A percentile compares a stretch with the other conserved stretches of the same genome.
Conservation (phyloP, 2,797 vertebrate species). For the Darevskia mixta region DNA sequence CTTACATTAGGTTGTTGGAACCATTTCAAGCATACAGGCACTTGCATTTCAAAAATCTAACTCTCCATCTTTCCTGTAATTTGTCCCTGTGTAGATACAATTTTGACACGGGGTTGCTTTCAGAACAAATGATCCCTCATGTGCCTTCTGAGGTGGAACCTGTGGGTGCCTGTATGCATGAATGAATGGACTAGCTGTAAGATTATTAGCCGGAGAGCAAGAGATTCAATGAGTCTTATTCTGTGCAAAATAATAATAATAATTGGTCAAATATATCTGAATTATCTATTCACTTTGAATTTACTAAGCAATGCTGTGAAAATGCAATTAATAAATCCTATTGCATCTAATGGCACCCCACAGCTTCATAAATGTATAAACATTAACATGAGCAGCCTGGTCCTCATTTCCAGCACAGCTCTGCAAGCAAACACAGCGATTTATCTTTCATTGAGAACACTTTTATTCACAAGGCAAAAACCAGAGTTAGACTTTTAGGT, state of each 20-base stretch:
- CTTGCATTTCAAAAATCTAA: neutral
- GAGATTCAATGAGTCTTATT: constrained; percentile 48
- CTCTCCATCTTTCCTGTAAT: neutral
- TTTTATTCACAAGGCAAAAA: constrained; percentile 79
- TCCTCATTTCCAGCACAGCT: constrained; percentile 60
- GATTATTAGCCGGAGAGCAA: constrained; percentile 40
- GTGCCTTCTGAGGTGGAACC: neutral
- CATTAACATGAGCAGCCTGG: constrained; percentile 51
- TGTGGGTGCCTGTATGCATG: neutral
- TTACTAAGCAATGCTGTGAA: constrained; percentile 54
- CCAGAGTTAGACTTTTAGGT: constrained; percentile 74
- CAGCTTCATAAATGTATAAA: constrained; percentile 21
- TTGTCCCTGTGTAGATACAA: neutral
- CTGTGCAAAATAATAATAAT: constrained; percentile 53
- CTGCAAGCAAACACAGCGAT: constrained; percentile 66
- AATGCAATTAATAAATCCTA: constrained; percentile 70
- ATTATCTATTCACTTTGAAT: constrained; percentile 61
- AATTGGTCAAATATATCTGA: constrained; percentile 60
- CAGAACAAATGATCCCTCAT: neutral
- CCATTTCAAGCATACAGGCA: constrained; percentile 22
- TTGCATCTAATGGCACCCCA: constrained; percentile 67
- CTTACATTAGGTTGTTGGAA: neutral
- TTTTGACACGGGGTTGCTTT: neutral
- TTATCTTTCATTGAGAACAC: constrained; percentile 69
- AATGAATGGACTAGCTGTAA: neutral